Conservation (phyloP, 2,888 invertebrate species). For the Chelonus formosanus region DNA sequence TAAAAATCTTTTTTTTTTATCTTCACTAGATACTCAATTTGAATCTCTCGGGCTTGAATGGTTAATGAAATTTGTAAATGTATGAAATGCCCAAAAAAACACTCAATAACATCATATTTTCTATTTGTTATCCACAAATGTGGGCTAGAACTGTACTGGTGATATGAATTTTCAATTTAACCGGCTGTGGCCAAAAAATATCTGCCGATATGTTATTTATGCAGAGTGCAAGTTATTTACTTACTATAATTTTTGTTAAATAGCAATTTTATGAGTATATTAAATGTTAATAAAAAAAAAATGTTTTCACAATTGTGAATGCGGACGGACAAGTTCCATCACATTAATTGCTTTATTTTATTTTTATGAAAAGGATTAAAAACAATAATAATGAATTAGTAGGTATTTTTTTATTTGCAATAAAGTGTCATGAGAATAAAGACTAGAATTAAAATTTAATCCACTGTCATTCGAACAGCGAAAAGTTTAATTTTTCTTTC, state of each 20-base stretch:
- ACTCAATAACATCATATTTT: conserved; percentile 5
- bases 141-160: conserved; percentile 10
- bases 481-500: conserved; percentile 15
- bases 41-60: conserved; percentile 27
- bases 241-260: neutral
- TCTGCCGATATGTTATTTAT: neutral
- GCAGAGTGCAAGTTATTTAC: conserved; percentile 6
- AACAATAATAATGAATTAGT: neutral
- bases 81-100: conserved; percentile 6
- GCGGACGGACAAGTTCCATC: neutral
- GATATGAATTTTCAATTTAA: conserved; percentile 8
- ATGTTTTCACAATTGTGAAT: neutral
- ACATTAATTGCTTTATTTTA: no score
- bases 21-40: neutral
- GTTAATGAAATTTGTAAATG: conserved; percentile 10
- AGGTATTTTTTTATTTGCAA: conserved; percentile 17
- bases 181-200: conserved; percentile 14
- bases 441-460: conserved; percentile 35
- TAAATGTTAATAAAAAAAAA: no score
- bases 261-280: no score
- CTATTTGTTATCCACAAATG: neutral
- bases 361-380: neutral
- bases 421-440: conserved; percentile 41
- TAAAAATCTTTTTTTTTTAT: neutral
- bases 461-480: conserved; percentile 20